Conservation (phyloP, 2,888 invertebrate species). For the Amphiduros pacificus region DNA sequence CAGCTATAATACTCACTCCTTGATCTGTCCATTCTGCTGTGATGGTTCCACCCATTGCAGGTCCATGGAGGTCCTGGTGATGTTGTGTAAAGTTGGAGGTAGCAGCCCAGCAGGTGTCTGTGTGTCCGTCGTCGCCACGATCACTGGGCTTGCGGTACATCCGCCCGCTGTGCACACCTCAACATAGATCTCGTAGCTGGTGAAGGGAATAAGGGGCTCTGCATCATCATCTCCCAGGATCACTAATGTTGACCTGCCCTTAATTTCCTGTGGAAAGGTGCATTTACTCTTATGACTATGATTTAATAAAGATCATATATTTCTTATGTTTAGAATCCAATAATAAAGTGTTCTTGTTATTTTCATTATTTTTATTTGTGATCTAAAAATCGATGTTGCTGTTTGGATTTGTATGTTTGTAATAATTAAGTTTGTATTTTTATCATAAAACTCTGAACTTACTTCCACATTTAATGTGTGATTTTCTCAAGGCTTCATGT, state of each 20-base stretch:
- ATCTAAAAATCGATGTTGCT: too few species aligned
- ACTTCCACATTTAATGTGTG: too few species aligned
- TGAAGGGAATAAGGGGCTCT: conserved; percentile 45
- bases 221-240: neutral
- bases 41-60: conserved; percentile 44
- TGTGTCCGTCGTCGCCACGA: conserved; percentile 45
- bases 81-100: conserved; percentile 35
- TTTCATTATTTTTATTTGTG: too few species aligned
- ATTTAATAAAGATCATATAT: too few species aligned
- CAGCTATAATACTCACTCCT: conserved; percentile 40
- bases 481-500: too few species aligned
- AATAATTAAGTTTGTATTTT: too few species aligned
- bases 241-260: neutral
- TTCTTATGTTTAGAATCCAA: too few species aligned
- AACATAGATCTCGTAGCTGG: conserved; percentile 43
- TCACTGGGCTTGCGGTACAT: conserved; percentile 42
- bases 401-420: too few species aligned
- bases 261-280: neutral
- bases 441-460: too few species aligned
- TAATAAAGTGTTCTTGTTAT: too few species aligned
- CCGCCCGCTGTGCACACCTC: conserved; percentile 53
- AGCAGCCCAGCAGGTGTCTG: conserved; percentile 41
- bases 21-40: conserved; percentile 49
- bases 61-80: conserved; percentile 35
- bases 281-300: too few species aligned